Percentiles rank a stretch among this genome's conserved stretches.
These are phyloP conservation scores for Lepidocyrtoides sp. DNA, from an alignment of 2,888 invertebrate species.

Conservation along the genomic window DNA sequence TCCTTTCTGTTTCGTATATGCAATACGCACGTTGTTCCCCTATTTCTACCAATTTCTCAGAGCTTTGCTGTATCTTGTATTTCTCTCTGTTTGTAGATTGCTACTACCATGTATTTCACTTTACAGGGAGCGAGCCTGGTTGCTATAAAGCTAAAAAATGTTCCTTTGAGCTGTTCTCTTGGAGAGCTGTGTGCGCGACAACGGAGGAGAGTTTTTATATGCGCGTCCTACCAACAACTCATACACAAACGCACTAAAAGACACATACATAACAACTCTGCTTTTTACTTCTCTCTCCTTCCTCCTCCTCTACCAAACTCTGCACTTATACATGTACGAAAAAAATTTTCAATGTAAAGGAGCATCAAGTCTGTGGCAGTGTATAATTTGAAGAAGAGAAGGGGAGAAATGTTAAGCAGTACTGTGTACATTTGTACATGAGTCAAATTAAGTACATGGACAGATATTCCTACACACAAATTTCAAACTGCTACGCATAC, in stretches of 20 bases:
- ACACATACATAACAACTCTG: slow-evolving; percentile 52
- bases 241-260: slow-evolving; percentile 61
- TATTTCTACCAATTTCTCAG: not conserved
- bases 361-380: not conserved
- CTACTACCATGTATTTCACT: slow-evolving; percentile 13
- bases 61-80: not conserved
- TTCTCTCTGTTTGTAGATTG: not conserved
- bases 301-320: not conserved
- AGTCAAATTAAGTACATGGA: slow-evolving; percentile 48
- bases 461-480: slow-evolving; percentile 7
- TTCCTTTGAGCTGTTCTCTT: not conserved
- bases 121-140: not conserved
- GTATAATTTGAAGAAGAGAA: not conserved
- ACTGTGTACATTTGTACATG: not conserved
- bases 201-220: slow-evolving; percentile 62
- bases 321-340: slow-evolving; percentile 22
- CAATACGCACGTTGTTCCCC: slow-evolving; percentile 1
- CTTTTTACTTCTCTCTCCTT: slow-evolving; percentile 43
- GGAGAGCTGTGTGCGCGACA: too few relatives aligned
- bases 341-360: not conserved
- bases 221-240: slow-evolving; percentile 60
- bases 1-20: not conserved
- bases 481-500: not conserved
- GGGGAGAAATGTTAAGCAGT: slow-evolving; percentile 16
- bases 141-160: not conserved